Conservation (phyloP, 2,888 invertebrate species). For the Frankliniella intonsa region DNA sequence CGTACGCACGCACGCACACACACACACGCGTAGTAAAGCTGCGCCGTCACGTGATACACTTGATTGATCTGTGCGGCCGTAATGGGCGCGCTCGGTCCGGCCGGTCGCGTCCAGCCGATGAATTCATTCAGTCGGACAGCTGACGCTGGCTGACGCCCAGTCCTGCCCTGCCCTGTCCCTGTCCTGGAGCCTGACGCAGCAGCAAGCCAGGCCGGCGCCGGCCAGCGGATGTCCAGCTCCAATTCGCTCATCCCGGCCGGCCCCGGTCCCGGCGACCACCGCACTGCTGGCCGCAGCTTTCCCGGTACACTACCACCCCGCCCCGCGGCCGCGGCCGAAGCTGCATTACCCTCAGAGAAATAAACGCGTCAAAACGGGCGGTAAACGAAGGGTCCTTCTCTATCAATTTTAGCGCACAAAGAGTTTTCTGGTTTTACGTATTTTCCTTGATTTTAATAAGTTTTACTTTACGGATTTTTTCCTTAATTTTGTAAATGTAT, state of each 20-base stretch:
- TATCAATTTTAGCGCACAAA: too few relatives aligned
- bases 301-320: too few relatives aligned
- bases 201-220: not conserved
- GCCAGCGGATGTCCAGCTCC: not conserved
- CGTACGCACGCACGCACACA: not conserved
- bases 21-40: not conserved
- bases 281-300: too few relatives aligned
- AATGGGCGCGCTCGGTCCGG: not conserved
- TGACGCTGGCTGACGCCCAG: not conserved
- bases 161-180: not conserved
- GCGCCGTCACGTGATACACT: not conserved
- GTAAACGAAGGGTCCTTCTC: too few relatives aligned
- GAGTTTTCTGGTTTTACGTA: too few relatives aligned
- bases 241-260: not conserved
- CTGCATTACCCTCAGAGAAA: too few relatives aligned
- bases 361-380: too few relatives aligned
- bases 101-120: not conserved
- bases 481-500: too few relatives aligned
- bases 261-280: too few relatives aligned
- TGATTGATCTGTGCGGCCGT: not conserved
- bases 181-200: not conserved
- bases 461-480: too few relatives aligned
- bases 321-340: too few relatives aligned
- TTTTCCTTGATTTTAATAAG: too few relatives aligned
- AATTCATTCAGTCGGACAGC: not conserved